Conservation (phyloP, 1,140 invertebrate genomes). For the Heliconius eleuchia region DNA sequence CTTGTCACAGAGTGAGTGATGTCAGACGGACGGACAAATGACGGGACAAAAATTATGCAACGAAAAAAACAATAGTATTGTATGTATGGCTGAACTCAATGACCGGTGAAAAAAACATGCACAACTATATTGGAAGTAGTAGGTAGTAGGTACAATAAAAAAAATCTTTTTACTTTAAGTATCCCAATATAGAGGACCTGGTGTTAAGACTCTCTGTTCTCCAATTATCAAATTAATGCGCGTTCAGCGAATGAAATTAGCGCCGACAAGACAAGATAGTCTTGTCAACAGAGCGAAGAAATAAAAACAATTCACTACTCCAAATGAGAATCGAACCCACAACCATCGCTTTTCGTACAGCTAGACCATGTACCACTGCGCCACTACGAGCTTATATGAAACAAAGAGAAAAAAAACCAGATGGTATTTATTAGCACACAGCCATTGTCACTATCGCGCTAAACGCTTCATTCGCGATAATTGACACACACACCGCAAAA, state of each 20-base stretch:
- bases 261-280: too few relatives aligned
- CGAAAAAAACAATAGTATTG: slow-evolving; percentile 70
- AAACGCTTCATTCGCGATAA: slow-evolving; percentile 63
- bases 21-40: slow-evolving; percentile 70
- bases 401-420: slow-evolving; percentile 41
- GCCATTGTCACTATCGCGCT: slow-evolving; percentile 67
- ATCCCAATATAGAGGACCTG: background rate
- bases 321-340: too few relatives aligned
- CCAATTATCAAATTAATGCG: too few relatives aligned
- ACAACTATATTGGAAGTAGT: slow-evolving; percentile 42
- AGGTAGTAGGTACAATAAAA: slow-evolving; percentile 34
- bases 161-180: slow-evolving; percentile 1
- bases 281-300: too few relatives aligned
- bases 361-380: too few relatives aligned
- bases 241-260: too few relatives aligned
- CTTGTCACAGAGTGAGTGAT: slow-evolving; percentile 71
- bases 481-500: slow-evolving; percentile 65
- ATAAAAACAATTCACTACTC: too few relatives aligned
- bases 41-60: slow-evolving; percentile 54
- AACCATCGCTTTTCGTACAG: too few relatives aligned
- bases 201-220: background rate
- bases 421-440: slow-evolving; percentile 53
- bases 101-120: slow-evolving; percentile 63
- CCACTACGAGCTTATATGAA: slow-evolving; percentile 30
- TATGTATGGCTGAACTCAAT: slow-evolving; percentile 57